These are phyloP conservation scores for Alentia gelatinosa DNA, from an alignment of 2,888 invertebrate genomes.

Conservation along the genomic window DNA sequence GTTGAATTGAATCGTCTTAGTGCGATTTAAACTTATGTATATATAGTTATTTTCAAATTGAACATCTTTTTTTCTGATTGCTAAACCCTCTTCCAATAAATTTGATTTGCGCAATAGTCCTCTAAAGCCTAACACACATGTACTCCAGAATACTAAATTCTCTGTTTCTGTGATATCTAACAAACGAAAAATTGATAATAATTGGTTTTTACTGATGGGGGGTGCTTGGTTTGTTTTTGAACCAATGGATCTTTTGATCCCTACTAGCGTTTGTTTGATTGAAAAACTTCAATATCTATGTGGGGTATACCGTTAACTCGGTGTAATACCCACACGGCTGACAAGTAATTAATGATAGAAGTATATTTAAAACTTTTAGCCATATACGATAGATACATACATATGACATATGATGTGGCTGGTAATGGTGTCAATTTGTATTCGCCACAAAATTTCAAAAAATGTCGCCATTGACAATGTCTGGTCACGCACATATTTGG, in stretches of 20 bases:
- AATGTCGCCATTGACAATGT: background rate
- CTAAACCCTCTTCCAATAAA: background rate
- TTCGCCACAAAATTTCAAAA: background rate
- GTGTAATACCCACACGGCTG: background rate
- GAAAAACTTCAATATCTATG: background rate
- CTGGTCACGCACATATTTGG: background rate
- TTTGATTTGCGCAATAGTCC: background rate
- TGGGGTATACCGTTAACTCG: background rate
- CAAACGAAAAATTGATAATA: background rate
- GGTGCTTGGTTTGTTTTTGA: background rate
- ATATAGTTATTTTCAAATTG: background rate
- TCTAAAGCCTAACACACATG: background rate
- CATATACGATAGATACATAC: background rate
- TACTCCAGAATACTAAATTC: background rate
- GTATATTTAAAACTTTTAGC: background rate
- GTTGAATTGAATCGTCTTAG: background rate
- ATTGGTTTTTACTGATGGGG: background rate
- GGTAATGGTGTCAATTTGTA: background rate
- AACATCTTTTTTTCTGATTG: background rate
- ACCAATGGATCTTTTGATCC: background rate
- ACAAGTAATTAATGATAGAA: background rate
- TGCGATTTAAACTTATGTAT: background rate
- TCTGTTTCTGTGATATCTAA: background rate
- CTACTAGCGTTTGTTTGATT: background rate
- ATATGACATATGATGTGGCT: background rate